A percentile compares a stretch with the other conserved stretches of the same genome.
phyloP scores from a whole-genome alignment of 23 tunicate genomes.

The Ciona savignyi region DNA sequence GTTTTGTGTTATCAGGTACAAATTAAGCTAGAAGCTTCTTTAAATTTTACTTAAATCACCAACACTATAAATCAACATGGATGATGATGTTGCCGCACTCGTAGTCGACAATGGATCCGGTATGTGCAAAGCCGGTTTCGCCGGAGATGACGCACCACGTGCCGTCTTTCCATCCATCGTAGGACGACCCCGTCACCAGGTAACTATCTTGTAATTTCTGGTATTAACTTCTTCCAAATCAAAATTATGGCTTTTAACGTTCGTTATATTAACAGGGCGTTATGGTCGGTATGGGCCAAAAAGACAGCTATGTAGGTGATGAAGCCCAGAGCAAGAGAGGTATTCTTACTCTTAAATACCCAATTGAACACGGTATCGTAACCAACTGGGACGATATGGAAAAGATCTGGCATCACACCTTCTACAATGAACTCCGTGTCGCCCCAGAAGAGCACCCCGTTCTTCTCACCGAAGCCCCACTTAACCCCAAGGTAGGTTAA shows the following conservation, averaged over 20 bases:
- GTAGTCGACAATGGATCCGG: constrained; percentile 2
- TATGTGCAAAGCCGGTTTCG: constrained; percentile 1
- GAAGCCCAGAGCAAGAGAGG: constrained; percentile 1
- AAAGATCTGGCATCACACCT: not conserved
- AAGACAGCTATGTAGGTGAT: constrained; percentile 17
- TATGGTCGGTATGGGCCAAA: constrained; percentile 22
- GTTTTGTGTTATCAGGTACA: too few relatives aligned
- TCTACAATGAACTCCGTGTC: not conserved
- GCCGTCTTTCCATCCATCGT: not conserved
- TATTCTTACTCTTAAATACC: not conserved
- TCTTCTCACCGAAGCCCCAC: not conserved
- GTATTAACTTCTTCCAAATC: not conserved
- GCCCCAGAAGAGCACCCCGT: not conserved
- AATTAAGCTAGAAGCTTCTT: too few relatives aligned
- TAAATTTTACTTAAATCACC: too few relatives aligned
- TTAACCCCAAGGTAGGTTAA: not conserved
- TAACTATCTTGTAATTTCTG: not conserved
- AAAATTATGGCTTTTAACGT: not conserved
- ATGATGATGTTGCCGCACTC: constrained; percentile 1
- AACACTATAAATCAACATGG: too few relatives aligned
- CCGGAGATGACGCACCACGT: constrained; percentile 1
- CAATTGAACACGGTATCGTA: not conserved
- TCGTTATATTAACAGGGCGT: constrained; percentile 14
- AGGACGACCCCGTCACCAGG: constrained; percentile 3
- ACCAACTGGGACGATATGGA: constrained; percentile 1